Base-by-base conservation (phyloP, 1,140 invertebrate species). In the Belonocnema kinseyi region DNA sequence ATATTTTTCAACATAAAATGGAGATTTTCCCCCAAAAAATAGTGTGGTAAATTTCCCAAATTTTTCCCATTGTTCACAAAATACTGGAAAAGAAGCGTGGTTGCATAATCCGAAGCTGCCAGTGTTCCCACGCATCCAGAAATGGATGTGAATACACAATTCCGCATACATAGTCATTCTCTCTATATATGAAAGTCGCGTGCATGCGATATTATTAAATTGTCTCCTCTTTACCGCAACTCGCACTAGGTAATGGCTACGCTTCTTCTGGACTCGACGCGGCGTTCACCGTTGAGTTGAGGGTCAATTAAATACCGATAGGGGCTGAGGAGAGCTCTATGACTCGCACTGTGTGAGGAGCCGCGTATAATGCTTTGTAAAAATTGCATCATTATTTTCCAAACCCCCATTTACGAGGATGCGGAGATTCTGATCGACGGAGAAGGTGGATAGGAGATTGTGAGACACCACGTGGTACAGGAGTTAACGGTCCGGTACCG, bases 401-500 rank as follows among this genome's bases (percentile, higher is more conserved):
- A 72, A 77, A 77, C 75, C 73, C 54, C 78, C 76, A n/a, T 82
- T 80, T 80, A 33, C 26, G 26, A 33, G 80, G 75, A 61, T 16
- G 33, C 11, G 16, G 19, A 66, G 33, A 21, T 66, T n/a, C 17
- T 26, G 17, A 72, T 46, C 40, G 7, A 70, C 70, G 12, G 66
- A 58, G 66, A 17, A 72, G 76, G 56, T 73, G n/a, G 71, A 77
- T 71, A 77, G 81, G 78, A 82, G 81, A 81, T 81, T 85, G 82
- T 85, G 87, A 87, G 88, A 88, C 85, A 87, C 86, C 88, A 90
- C 89, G 89, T 89, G 87, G 84, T 85, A 81, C 77, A 52, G 75
- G 40, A 46, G 40, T 46, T 46, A 46, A 46, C 40, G 40, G 40
- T 46, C 40, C 40, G 40, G 40, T 46, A 46, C 7, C 40, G 40